Conservation (phyloP, 2,113 vertebrate genomes). For the Pelobates fuscus region DNA sequence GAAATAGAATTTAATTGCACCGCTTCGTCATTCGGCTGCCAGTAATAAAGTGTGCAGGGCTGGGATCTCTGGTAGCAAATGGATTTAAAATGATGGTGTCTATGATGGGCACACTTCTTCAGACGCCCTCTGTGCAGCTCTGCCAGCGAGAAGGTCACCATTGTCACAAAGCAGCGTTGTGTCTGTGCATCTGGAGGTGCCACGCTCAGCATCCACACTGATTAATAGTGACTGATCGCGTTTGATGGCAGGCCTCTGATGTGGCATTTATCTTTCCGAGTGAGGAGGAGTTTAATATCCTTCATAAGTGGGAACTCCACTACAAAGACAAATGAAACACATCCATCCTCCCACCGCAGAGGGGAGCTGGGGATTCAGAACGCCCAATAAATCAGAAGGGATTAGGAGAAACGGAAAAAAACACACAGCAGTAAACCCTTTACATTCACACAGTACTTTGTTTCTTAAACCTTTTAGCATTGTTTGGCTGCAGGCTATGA, state of each 20-base stretch:
- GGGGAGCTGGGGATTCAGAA: slow-evolving; percentile 25
- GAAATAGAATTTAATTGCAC: too few relatives aligned
- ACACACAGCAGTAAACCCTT: not conserved
- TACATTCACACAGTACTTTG: not conserved
- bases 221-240: slow-evolving; percentile 15
- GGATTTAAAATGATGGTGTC: not conserved
- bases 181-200: not conserved
- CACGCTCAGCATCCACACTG: not conserved
- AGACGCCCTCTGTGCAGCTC: not conserved
- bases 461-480: too few relatives aligned
- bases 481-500: too few relatives aligned
- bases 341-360: slow-evolving; percentile 33
- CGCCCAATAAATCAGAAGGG: slow-evolving; percentile 38
- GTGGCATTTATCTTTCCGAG: slow-evolving; percentile 13
- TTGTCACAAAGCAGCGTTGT: not conserved
- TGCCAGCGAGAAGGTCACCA: not conserved
- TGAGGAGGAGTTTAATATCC: slow-evolving; percentile 32
- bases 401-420: slow-evolving; percentile 14
- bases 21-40: not conserved
- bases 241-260: slow-evolving; percentile 7
- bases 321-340: slow-evolving; percentile 33
- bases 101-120: not conserved
- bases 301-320: slow-evolving; percentile 28
- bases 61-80: not conserved
- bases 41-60: not conserved